These are phyloP conservation scores for Trochalopteron elliotii DNA, from an alignment of 2,113 vertebrate species.

Conservation along the genomic window DNA sequence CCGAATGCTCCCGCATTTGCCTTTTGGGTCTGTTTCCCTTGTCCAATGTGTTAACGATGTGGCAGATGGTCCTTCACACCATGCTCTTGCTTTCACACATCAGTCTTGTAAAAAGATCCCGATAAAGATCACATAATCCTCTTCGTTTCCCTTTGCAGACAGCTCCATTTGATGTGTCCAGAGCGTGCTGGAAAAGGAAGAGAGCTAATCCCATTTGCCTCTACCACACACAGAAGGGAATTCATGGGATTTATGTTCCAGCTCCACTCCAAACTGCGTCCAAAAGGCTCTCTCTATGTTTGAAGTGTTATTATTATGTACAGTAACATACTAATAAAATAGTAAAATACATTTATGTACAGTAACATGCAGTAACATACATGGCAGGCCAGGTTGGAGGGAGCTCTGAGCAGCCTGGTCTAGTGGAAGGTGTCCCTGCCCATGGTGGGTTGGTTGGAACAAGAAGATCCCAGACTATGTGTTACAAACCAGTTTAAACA, in stretches of 20 bases:
- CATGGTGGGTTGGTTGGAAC: not conserved
- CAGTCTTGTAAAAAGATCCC: not conserved
- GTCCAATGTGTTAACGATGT: fast-evolving
- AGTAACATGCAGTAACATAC: not conserved
- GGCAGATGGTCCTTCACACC: not conserved
- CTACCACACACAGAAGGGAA: not conserved
- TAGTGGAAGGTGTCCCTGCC: not conserved
- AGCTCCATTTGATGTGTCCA: not conserved
- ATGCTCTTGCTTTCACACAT: not conserved
- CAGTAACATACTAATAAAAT: not conserved
- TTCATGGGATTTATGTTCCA: not conserved
- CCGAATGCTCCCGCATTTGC: fast-evolving
- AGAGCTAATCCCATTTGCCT: not conserved
- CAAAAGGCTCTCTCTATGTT: not conserved
- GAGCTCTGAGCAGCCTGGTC: not conserved
- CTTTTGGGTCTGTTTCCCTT: not conserved
- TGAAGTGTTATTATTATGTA: not conserved
- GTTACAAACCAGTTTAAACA: not conserved
- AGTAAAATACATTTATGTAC: not conserved
- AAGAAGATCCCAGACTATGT: not conserved
- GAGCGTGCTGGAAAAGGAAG: constrained; percentile 3
- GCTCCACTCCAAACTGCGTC: not conserved
- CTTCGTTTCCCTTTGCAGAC: not conserved
- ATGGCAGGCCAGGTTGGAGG: not conserved
- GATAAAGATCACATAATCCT: not conserved